Conservation (phyloP, 92 coral and sea anemone species). For the Palythoa grandiflora region DNA sequence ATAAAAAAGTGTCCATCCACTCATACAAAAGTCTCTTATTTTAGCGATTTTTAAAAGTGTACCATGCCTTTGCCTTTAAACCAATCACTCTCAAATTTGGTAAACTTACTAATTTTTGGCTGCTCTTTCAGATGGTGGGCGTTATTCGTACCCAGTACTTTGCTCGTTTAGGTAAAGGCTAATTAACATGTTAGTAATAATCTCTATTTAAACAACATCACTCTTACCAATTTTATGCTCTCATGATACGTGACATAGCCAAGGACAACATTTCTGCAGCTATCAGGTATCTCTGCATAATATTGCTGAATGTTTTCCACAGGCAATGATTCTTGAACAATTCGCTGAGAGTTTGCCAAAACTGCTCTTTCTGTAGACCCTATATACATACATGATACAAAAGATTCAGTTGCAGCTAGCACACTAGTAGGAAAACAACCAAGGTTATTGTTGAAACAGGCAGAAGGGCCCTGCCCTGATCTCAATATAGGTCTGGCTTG, state of each 20-base stretch:
- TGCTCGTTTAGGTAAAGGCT: too few relatives aligned
- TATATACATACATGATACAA: neutral
- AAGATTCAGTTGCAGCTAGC: conserved; percentile 5
- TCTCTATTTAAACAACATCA: neutral
- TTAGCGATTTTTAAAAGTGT: too few relatives aligned
- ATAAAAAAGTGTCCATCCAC: too few relatives aligned
- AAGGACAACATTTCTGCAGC: conserved; percentile 42
- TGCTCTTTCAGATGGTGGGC: too few relatives aligned
- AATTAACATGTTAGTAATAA: neutral
- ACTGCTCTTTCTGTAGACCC: conserved; percentile 53
- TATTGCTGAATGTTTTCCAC: conserved; percentile 34
- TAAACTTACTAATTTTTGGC: too few relatives aligned
- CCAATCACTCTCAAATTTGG: too few relatives aligned
- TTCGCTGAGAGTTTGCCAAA: conserved; percentile 37
- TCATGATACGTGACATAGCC: conserved; percentile 47
- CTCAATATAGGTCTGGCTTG: neutral
- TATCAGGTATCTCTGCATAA: conserved; percentile 37
- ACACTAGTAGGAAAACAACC: conserved; percentile 1
- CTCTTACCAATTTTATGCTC: conserved; percentile 44
- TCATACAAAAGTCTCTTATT: too few relatives aligned
- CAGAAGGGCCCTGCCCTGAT: conserved; percentile 3
- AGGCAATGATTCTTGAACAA: conserved; percentile 50
- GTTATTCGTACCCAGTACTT: too few relatives aligned
- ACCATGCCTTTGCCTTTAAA: too few relatives aligned
- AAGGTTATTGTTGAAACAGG: neutral